Percentiles rank a stretch among this genome's conserved stretches.
Evolutionary conservation across 2,797 vertebrate genomes (phyloP).

Genomic region (Pangasius sanitwongsei): DNA sequence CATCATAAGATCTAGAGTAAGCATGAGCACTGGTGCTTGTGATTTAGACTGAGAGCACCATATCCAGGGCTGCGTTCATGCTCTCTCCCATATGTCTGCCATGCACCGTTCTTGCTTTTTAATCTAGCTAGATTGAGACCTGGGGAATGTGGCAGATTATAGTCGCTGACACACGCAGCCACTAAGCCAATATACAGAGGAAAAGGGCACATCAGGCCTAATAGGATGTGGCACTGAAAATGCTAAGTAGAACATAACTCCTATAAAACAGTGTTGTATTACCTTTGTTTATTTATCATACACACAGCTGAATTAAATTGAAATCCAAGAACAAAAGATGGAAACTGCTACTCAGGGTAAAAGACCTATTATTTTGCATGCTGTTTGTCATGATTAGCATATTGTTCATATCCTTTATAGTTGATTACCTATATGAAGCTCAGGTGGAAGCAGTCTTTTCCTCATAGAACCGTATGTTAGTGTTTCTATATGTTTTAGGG

Average conservation of each 20-base stretch:
- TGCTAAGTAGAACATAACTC: background rate
- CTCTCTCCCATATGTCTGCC: constrained; percentile 43
- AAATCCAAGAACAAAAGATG: background rate
- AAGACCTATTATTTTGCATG: background rate
- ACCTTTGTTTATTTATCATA: background rate
- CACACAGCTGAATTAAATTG: background rate
- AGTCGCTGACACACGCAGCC: constrained; percentile 34
- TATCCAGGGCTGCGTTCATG: constrained; percentile 55
- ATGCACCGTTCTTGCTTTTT: constrained; percentile 57
- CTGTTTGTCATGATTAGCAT: background rate
- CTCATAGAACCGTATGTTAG: background rate
- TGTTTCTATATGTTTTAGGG: background rate
- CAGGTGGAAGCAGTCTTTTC: background rate
- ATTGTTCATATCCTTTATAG: background rate
- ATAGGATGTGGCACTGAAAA: background rate
- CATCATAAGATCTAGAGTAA: constrained; percentile 48
- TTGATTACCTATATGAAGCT: background rate
- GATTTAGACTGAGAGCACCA: constrained; percentile 49
- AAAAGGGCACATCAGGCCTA: constrained; percentile 15
- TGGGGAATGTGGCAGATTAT: constrained; percentile 68
- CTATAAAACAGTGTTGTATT: background rate
- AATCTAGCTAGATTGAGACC: constrained; percentile 70
- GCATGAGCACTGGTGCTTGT: constrained; percentile 51
- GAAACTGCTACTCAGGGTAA: constrained; percentile 52
- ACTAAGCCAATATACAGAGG: constrained; percentile 22